These are phyloP conservation scores for Microvelia longipes DNA, from an alignment of 1,140 invertebrate genomes.

Conservation along the genomic window DNA sequence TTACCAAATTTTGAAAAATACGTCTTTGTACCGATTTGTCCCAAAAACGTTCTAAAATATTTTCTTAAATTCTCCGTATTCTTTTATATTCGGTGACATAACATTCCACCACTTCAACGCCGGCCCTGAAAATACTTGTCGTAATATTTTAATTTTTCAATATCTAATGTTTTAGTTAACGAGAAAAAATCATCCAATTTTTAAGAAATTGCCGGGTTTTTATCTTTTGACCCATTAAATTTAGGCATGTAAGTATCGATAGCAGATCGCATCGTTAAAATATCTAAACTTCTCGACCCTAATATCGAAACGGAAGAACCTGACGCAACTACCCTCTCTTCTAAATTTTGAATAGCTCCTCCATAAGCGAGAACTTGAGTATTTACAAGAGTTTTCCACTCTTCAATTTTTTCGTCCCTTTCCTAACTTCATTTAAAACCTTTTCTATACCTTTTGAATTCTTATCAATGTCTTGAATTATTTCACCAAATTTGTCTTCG, in stretches of 20 bases:
- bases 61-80: neutral
- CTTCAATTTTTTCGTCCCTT: neutral
- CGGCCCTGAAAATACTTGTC: neutral
- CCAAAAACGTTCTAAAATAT: neutral
- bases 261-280: neutral
- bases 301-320: neutral
- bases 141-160: neutral
- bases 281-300: neutral
- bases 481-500: neutral
- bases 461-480: neutral
- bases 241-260: neutral
- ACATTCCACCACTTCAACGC: neutral
- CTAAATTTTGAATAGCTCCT: neutral
- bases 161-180: neutral
- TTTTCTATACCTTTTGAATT: neutral
- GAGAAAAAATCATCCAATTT: neutral
- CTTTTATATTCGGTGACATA: neutral
- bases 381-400: neutral
- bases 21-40: neutral
- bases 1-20: neutral
- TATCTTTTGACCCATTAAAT: neutral
- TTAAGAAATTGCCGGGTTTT: neutral
- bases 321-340: neutral
- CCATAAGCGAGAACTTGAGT: neutral
- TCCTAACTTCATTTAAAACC: neutral